A percentile compares a stretch with the other conserved stretches of the same genome.
Conservation (phyloP, 2,113 vertebrate species). For the Herpetotheres cachinnans region DNA sequence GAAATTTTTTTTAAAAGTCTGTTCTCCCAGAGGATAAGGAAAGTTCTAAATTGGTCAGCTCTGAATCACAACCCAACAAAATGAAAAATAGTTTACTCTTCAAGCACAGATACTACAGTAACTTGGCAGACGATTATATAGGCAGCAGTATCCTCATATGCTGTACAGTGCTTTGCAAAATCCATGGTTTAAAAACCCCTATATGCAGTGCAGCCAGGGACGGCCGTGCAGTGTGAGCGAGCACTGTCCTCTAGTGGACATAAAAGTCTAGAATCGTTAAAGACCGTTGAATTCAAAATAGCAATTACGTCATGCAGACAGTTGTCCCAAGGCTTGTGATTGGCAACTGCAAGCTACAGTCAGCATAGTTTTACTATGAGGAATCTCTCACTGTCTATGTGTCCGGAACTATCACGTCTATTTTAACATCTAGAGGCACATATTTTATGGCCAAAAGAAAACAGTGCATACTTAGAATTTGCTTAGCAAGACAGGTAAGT, state of each 20-base stretch:
- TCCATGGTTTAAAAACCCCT: background rate
- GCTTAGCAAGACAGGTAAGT: fast-evolving
- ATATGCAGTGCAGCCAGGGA: fast-evolving
- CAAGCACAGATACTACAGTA: background rate
- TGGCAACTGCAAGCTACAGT: background rate
- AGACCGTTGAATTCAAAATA: background rate
- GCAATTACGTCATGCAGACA: fast-evolving
- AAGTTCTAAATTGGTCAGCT: background rate
- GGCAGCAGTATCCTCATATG: background rate
- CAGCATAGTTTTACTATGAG: background rate
- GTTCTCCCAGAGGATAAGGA: background rate
- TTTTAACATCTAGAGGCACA: background rate
- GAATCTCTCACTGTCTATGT: background rate
- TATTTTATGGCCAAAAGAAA: background rate
- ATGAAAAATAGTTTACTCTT: background rate
- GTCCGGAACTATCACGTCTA: background rate
- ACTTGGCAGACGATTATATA: background rate
- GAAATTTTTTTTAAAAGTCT: background rate
- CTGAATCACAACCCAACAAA: background rate
- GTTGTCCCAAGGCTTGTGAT: background rate
- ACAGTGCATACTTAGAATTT: background rate
- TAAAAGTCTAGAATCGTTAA: background rate
- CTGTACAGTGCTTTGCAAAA: background rate
- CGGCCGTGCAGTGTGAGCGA: background rate
- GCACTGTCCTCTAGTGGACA: constrained; percentile 41